phyloP scores from a whole-genome alignment of 1,140 invertebrate genomes.

The Philopotamus ludificatus region DNA sequence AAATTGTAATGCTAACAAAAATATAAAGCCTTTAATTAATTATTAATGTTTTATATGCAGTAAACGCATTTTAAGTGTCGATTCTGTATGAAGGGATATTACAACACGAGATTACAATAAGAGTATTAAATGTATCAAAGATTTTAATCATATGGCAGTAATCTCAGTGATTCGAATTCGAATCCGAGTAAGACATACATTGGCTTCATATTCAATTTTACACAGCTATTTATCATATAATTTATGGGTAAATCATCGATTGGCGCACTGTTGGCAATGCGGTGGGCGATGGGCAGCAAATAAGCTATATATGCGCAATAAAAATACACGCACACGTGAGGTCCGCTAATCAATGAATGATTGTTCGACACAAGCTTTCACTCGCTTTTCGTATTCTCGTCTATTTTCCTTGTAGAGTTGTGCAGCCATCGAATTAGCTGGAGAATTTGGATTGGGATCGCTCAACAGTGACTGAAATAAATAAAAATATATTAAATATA shows the following conservation, averaged over 20 bases:
- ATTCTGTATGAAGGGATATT: too few relatives aligned
- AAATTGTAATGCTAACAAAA: too few relatives aligned
- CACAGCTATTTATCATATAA: too few relatives aligned
- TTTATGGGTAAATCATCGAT: too few relatives aligned
- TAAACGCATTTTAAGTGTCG: too few relatives aligned
- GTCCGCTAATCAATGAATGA: slow-evolving; percentile 87
- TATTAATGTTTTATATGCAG: too few relatives aligned
- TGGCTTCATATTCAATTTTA: too few relatives aligned
- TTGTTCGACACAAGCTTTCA: slow-evolving; percentile 95
- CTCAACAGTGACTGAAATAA: slow-evolving; percentile 83
- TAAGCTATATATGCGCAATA: slow-evolving; percentile 14
- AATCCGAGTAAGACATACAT: too few relatives aligned
- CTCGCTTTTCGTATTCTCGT: slow-evolving; percentile 94
- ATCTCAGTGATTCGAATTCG: slow-evolving; percentile 11
- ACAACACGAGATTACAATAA: too few relatives aligned
- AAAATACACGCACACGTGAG: too few relatives aligned
- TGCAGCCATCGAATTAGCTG: slow-evolving; percentile 93
- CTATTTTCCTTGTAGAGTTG: slow-evolving; percentile 95
- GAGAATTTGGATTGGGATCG: slow-evolving; percentile 96
- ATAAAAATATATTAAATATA: slow-evolving; percentile 11
- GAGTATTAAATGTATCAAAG: too few relatives aligned
- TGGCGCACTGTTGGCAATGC: slow-evolving; percentile 18
- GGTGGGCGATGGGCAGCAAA: slow-evolving; percentile 26
- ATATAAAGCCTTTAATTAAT: too few relatives aligned
- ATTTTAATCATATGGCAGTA: slow-evolving; percentile 39